Evolutionary conservation across 2,797 vertebrate genomes (phyloP).

Genomic region (Streptopelia turtur): DNA sequence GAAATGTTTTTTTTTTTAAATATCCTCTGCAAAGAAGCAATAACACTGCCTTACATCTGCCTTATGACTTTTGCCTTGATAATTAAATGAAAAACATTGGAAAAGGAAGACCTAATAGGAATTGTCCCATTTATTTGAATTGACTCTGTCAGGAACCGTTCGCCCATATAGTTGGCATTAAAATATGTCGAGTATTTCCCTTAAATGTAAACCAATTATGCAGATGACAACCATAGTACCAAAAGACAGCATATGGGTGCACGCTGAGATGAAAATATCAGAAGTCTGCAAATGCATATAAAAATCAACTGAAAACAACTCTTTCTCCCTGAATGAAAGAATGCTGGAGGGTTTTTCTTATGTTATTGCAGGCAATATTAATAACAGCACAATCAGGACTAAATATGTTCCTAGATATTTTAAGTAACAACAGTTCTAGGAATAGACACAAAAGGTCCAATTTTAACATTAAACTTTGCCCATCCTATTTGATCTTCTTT

Average conservation of each 20-base stretch:
- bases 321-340: background rate
- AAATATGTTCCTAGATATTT: background rate
- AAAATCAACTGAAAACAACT: background rate
- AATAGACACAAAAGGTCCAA: background rate
- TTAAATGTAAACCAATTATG: background rate
- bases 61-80: background rate
- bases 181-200: background rate
- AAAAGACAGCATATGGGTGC: background rate
- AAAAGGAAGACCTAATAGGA: background rate
- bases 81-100: background rate
- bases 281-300: background rate
- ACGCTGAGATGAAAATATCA: background rate
- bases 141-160: background rate
- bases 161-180: background rate
- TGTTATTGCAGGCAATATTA: background rate
- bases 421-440: background rate
- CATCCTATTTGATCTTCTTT: background rate
- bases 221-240: background rate
- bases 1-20: background rate
- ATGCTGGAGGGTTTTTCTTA: background rate
- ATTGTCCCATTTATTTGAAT: background rate
- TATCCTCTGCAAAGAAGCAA: background rate
- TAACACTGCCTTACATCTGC: background rate
- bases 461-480: background rate
- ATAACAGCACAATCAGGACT: background rate